A percentile compares a stretch with the other conserved stretches of the same genome.
Evolutionary conservation across 2,888 invertebrate genomes (phyloP).

Genomic region (Mythimna loreyi): DNA sequence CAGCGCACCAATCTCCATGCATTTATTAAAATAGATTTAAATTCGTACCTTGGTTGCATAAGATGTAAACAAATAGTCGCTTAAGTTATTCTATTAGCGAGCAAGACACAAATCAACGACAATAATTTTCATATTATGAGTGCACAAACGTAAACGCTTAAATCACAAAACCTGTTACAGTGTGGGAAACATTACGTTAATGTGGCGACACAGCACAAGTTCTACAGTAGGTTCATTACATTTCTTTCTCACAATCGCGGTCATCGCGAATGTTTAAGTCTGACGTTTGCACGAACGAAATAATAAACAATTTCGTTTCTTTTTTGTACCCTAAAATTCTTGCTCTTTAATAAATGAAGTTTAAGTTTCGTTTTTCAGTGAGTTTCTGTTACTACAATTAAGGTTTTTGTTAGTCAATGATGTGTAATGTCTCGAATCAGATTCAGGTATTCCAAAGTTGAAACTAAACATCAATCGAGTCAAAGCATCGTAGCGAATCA

Average conservation of each 20-base stretch:
- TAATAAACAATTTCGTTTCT: background rate
- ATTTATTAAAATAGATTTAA: constrained; percentile 12
- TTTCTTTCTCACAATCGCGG: constrained; percentile 46
- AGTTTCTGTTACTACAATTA: constrained; percentile 8
- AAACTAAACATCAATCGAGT: constrained; percentile 36
- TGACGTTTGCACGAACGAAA: background rate
- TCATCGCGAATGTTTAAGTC: constrained; percentile 16
- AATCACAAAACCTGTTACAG: constrained; percentile 65
- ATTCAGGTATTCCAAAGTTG: constrained; percentile 36
- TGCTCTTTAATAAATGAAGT: background rate
- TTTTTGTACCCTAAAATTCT: background rate
- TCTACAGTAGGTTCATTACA: constrained; percentile 55
- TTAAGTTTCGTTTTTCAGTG: background rate
- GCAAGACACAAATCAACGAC: constrained; percentile 52
- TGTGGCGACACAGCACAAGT: constrained; percentile 60
- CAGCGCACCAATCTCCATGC: background rate
- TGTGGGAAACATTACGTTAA: constrained; percentile 70
- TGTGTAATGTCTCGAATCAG: constrained; percentile 23
- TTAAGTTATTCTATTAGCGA: constrained; percentile 45
- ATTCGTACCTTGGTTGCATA: constrained; percentile 13
- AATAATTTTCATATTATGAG: constrained; percentile 66
- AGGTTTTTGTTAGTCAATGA: constrained; percentile 17
- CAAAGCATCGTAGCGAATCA: constrained; percentile 31
- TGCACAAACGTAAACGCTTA: constrained; percentile 55
- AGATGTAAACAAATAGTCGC: constrained; percentile 35